Percentiles rank a stretch among this genome's conserved stretches.
These are phyloP conservation scores for Calliphora vicina DNA, from an alignment of 1,140 invertebrate species.

Conservation along the genomic window DNA sequence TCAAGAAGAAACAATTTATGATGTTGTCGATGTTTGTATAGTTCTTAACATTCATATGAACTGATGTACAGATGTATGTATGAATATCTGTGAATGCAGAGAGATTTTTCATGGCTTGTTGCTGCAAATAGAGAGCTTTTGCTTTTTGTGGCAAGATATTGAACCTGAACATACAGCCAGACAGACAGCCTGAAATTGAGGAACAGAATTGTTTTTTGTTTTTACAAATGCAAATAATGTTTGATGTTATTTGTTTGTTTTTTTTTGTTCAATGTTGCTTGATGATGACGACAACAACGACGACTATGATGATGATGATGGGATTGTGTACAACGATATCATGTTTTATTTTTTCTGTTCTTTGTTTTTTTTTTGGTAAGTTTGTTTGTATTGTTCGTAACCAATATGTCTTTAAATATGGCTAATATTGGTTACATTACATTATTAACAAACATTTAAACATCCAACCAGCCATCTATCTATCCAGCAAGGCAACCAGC, in stretches of 20 bases:
- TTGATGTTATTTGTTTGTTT: background rate
- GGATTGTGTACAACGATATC: constrained; percentile 26
- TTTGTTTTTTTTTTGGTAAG: background rate
- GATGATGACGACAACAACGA: constrained; percentile 45
- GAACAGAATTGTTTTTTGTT: background rate
- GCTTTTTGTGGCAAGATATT: background rate
- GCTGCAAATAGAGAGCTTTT: background rate
- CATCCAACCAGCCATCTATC: background rate
- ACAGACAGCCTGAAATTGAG: background rate
- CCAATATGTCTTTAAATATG: constrained; percentile 31
- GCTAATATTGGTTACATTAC: constrained; percentile 27
- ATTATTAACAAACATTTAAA: constrained; percentile 7
- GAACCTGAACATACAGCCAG: constrained; percentile 22
- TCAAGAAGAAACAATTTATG: constrained; percentile 23
- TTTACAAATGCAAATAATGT: constrained; percentile 14
- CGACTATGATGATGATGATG: constrained; percentile 38
- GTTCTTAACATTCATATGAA: constrained; percentile 22
- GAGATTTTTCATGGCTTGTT: background rate
- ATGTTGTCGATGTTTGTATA: constrained; percentile 26
- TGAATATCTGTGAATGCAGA: background rate
- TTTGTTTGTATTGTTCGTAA: background rate
- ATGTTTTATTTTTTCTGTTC: background rate
- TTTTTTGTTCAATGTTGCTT: constrained; percentile 12
- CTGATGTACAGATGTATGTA: background rate
- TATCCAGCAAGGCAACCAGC: background rate